A percentile compares a stretch with the other conserved stretches of the same genome.
phyloP scores from a whole-genome alignment of 2,797 vertebrate species.

The Peromyscus attwateri region DNA sequence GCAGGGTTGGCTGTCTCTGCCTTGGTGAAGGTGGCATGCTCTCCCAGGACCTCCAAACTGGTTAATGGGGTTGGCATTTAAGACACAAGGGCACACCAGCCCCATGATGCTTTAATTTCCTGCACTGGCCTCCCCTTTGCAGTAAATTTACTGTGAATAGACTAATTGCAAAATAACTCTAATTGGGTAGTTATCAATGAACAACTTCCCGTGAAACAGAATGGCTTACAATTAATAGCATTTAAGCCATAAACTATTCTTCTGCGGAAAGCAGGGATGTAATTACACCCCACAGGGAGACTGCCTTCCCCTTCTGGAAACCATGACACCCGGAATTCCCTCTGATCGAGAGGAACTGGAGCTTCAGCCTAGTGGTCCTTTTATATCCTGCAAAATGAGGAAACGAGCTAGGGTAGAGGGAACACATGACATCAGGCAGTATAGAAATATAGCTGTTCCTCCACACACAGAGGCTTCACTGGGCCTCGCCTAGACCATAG shows the following conservation, averaged over 20 bases:
- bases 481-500: neutral
- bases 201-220: conserved; percentile 89
- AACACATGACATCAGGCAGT: neutral
- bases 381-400: conserved; percentile 19
- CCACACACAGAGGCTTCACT: neutral
- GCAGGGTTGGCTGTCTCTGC: neutral
- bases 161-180: conserved; percentile 91
- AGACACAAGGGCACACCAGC: conserved; percentile 78
- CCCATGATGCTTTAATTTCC: conserved; percentile 83
- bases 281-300: conserved; percentile 86
- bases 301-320: conserved; percentile 82
- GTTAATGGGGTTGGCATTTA: conserved; percentile 80
- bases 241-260: conserved; percentile 86
- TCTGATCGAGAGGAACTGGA: conserved; percentile 66
- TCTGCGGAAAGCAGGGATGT: conserved; percentile 84
- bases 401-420: neutral
- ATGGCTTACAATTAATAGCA: conserved; percentile 89
- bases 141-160: conserved; percentile 90
- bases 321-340: conserved; percentile 77
- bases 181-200: conserved; percentile 90
- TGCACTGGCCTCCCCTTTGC: conserved; percentile 85
- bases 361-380: conserved; percentile 67
- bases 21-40: conserved; percentile 16
- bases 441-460: rapidly evolving
- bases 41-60: conserved; percentile 65